Evolutionary conservation across 1,140 invertebrate species (phyloP), one percentile per base, ranked within the genome.

Genomic region (Camponotus floridanus): DNA sequence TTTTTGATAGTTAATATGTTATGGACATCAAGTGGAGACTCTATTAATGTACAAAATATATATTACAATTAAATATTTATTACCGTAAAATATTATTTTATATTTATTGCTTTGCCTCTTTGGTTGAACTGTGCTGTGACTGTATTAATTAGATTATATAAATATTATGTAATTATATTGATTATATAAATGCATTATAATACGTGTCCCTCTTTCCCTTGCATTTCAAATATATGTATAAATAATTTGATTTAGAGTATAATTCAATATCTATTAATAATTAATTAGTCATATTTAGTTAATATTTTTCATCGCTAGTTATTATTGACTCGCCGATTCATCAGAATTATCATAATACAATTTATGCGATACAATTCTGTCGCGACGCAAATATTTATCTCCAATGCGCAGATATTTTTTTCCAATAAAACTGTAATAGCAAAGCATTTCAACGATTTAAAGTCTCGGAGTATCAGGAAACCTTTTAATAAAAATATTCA

Each of bases 401-500:
- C 15, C 6, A 39, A 39, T 26, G 26, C 26, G 26, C 26, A 26
- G 26, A 26, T 26, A 26, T 26, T 26, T 26, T 26, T 26, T 26
- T 11, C 9, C 15, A 42, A 59, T 31, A 42, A 42, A 57, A 70
- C 1, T 18, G 13, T 42, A 71, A 61, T 61, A 31, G 18, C 78
- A 31, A 71, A 73, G 5, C 31, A 45, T 73, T 79, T 67, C n/a
- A 57, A 59, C 64, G 21, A 80, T 39, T 68, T 36, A 3, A 15
- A 48, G 13, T 26, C 45, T 51, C 21, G 33, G 18, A 18, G 13
- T 18, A 68, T 7, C 13, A 55, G 3, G 18, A 59, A 73, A 81
- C 18, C 73, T 73, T 73, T 81, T 81, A 48, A 73, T 73, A 18
- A 61, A 73, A 61, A 73, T 73, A 48, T 73, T 73, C 36, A 5